Evolutionary conservation across 2,888 invertebrate genomes (phyloP).

Genomic region (Osmoderma eremita): DNA sequence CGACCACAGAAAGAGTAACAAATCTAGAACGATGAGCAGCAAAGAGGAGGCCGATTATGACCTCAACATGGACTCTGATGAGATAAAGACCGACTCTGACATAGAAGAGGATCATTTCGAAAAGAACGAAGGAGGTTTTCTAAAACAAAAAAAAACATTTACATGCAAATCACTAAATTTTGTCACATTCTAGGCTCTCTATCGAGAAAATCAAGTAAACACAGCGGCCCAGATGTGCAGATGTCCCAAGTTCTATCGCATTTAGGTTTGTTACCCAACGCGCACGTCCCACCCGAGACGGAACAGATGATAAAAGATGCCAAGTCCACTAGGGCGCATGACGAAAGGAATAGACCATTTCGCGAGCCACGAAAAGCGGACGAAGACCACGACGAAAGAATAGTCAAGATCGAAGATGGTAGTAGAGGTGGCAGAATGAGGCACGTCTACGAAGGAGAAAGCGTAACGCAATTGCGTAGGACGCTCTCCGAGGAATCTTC

Average conservation of each 20-base stretch:
- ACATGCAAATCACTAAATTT: too few species aligned
- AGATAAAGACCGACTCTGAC: constrained; percentile 41
- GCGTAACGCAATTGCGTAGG: constrained; percentile 8
- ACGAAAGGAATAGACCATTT: constrained; percentile 38
- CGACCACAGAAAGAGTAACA: constrained; percentile 12
- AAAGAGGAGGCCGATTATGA: constrained; percentile 6
- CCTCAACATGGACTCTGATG: constrained; percentile 36
- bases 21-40: not conserved
- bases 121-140: constrained; percentile 9
- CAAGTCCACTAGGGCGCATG: constrained; percentile 31
- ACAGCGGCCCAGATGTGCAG: not conserved
- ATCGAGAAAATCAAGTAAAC: constrained; percentile 25
- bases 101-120: constrained; percentile 41
- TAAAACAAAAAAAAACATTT: too few species aligned
- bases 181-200: constrained; percentile 6
- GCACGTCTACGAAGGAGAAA: constrained; percentile 4
- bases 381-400: constrained; percentile 18
- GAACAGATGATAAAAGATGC: constrained; percentile 38
- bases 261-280: constrained; percentile 23
- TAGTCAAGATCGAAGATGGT: constrained; percentile 29
- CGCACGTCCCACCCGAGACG: constrained; percentile 10
- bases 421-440: not conserved
- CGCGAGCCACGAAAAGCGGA: constrained; percentile 27
- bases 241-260: constrained; percentile 26
- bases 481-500: constrained; percentile 42